A percentile compares a stretch with the other conserved stretches of the same genome.
phyloP scores from a whole-genome alignment of 2,888 invertebrate genomes.

The Eudasyphora cyanicolor region DNA sequence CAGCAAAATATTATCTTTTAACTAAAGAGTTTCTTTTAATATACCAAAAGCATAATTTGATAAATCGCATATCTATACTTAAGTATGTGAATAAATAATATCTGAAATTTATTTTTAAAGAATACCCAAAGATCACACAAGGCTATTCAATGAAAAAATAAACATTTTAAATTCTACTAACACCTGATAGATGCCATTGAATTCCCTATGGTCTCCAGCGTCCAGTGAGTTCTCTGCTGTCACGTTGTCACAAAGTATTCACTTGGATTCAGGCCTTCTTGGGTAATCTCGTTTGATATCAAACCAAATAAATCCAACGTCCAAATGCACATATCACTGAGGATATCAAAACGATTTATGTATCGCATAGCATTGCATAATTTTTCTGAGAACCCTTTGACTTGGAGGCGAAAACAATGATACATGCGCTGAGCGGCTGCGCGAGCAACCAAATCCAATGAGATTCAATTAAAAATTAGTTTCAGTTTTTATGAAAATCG shows the following conservation, averaged over 20 bases:
- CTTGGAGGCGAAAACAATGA: background rate
- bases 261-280: background rate
- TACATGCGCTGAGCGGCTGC: background rate
- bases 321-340: background rate
- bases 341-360: background rate
- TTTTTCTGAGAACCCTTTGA: conserved; percentile 22
- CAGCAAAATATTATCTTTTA: too few species aligned
- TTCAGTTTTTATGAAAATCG: conserved; percentile 47
- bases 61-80: too few species aligned
- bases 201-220: too few species aligned
- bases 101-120: too few species aligned
- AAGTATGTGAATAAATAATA: too few species aligned
- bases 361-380: conserved; percentile 4
- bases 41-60: too few species aligned
- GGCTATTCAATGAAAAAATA: too few species aligned
- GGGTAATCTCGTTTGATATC: background rate
- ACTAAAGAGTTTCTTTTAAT: too few species aligned
- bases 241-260: background rate
- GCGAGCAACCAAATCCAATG: conserved; percentile 29
- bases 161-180: too few species aligned
- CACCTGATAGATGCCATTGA: too few species aligned
- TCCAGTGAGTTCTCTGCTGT: background rate
- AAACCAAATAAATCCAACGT: conserved; percentile 27
- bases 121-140: too few species aligned
- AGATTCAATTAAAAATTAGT: conserved; percentile 62